phyloP scores from a whole-genome alignment of 2,888 invertebrate genomes.

The Yponomeuta evonymella region DNA sequence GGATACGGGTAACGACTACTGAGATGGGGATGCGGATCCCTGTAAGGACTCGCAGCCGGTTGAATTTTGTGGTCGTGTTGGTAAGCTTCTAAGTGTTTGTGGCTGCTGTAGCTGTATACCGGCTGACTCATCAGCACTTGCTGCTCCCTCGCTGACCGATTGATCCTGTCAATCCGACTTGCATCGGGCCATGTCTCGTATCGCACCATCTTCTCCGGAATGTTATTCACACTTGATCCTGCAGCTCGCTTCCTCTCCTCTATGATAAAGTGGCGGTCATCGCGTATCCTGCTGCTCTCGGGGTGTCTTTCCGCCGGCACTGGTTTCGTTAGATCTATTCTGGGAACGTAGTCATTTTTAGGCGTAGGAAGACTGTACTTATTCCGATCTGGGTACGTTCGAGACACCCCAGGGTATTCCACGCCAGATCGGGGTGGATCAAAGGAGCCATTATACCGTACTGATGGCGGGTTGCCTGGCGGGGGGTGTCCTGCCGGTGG shows the following conservation, averaged over 20 bases:
- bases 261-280: slow-evolving; percentile 58
- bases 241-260: slow-evolving; percentile 64
- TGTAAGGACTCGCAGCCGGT: slow-evolving; percentile 32
- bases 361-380: slow-evolving; percentile 44
- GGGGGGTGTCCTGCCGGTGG: slow-evolving; percentile 21
- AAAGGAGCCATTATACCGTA: slow-evolving; percentile 55
- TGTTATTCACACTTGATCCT: slow-evolving; percentile 62
- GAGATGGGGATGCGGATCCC: slow-evolving; percentile 46
- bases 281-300: slow-evolving; percentile 52
- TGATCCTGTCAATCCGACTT: slow-evolving; percentile 61
- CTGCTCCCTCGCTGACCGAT: slow-evolving; percentile 56
- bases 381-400: slow-evolving; percentile 48
- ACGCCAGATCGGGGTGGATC: slow-evolving; percentile 43
- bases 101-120: slow-evolving; percentile 61
- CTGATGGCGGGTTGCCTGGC: slow-evolving; percentile 20
- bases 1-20: slow-evolving; percentile 52
- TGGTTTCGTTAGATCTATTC: slow-evolving; percentile 66
- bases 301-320: slow-evolving; percentile 47
- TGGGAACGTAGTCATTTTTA: slow-evolving; percentile 58
- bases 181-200: slow-evolving; percentile 66
- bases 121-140: slow-evolving; percentile 62
- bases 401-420: slow-evolving; percentile 58
- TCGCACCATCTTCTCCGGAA: slow-evolving; percentile 67
- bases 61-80: slow-evolving; percentile 61
- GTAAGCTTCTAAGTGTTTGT: slow-evolving; percentile 63